These are phyloP conservation scores for Zoanthus gigantus DNA, from an alignment of 92 coral and sea anemone species.

Conservation along the genomic window DNA sequence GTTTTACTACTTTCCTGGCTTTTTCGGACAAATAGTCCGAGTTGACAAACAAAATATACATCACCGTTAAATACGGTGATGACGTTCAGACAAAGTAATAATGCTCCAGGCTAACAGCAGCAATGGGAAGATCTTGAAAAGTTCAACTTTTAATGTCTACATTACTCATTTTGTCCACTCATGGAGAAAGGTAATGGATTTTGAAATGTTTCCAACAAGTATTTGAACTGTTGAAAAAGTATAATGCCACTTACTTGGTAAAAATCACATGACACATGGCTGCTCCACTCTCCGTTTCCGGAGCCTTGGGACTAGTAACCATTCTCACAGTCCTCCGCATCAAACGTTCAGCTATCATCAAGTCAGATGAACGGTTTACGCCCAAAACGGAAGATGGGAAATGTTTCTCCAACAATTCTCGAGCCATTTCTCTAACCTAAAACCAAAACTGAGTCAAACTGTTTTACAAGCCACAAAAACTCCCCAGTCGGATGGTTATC, in stretches of 20 bases:
- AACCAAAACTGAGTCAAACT: neutral
- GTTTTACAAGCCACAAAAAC: neutral
- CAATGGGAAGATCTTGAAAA: too few species aligned
- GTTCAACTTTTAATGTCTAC: too few species aligned
- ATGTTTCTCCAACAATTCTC: conserved; percentile 67
- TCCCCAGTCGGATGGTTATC: too few species aligned
- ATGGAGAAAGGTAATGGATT: too few species aligned
- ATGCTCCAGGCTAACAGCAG: too few species aligned
- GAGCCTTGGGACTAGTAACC: conserved; percentile 71
- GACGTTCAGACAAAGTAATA: too few species aligned
- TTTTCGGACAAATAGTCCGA: too few species aligned
- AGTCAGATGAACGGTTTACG: conserved; percentile 40
- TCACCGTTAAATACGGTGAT: too few species aligned
- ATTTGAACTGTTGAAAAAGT: neutral
- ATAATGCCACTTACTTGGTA: conserved; percentile 54
- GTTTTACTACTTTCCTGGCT: too few species aligned
- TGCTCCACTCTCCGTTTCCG: conserved; percentile 79
- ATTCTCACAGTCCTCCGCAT: conserved; percentile 54
- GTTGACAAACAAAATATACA: too few species aligned
- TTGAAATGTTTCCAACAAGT: too few species aligned
- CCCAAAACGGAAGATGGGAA: conserved; percentile 60
- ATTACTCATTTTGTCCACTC: too few species aligned
- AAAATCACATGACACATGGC: conserved; percentile 65
- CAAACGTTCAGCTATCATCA: conserved; percentile 30
- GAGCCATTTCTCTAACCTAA: conserved; percentile 78